phyloP scores from a whole-genome alignment of 1,140 invertebrate genomes.

The Eciton burchellii region DNA sequence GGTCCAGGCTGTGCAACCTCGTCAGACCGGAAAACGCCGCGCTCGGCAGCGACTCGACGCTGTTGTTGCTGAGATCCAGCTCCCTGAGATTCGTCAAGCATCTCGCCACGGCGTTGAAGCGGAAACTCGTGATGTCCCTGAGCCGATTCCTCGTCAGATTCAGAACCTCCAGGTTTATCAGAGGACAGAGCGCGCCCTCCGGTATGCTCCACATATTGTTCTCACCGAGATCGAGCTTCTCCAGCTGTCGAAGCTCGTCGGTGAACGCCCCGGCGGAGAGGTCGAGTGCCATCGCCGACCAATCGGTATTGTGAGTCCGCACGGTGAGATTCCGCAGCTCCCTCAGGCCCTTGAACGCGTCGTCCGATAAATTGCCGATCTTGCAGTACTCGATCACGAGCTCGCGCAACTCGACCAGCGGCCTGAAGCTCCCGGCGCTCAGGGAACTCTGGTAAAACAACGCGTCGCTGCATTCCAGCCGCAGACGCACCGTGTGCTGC shows the following conservation, averaged over 20 bases:
- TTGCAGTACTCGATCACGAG: slow-evolving; percentile 96
- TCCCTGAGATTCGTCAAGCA: slow-evolving; percentile 91
- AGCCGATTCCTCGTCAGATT: slow-evolving; percentile 94
- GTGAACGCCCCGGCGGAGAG: slow-evolving; percentile 91
- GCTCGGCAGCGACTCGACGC: slow-evolving; percentile 91
- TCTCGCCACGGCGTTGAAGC: slow-evolving; percentile 89
- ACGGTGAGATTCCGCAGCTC: slow-evolving; percentile 94
- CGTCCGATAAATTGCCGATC: slow-evolving; percentile 94
- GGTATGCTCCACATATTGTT: slow-evolving; percentile 96
- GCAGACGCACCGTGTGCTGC: slow-evolving; percentile 93
- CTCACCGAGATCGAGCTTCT: slow-evolving; percentile 93
- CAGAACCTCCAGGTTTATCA: slow-evolving; percentile 91
- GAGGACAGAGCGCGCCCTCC: slow-evolving; percentile 92
- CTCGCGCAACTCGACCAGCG: slow-evolving; percentile 92
- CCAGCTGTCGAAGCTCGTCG: slow-evolving; percentile 90
- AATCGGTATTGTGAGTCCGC: slow-evolving; percentile 94
- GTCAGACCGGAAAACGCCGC: slow-evolving; percentile 91
- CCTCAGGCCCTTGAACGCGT: slow-evolving; percentile 92
- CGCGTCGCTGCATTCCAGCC: slow-evolving; percentile 93
- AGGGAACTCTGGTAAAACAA: slow-evolving; percentile 95
- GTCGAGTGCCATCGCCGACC: slow-evolving; percentile 94
- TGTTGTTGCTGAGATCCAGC: slow-evolving; percentile 93
- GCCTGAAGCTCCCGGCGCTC: slow-evolving; percentile 93
- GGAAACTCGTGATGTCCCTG: slow-evolving; percentile 91
- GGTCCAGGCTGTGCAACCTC: slow-evolving; percentile 87